Evolutionary conservation across 1,140 invertebrate species (phyloP).

Genomic region (Frieseomelitta varia): DNA sequence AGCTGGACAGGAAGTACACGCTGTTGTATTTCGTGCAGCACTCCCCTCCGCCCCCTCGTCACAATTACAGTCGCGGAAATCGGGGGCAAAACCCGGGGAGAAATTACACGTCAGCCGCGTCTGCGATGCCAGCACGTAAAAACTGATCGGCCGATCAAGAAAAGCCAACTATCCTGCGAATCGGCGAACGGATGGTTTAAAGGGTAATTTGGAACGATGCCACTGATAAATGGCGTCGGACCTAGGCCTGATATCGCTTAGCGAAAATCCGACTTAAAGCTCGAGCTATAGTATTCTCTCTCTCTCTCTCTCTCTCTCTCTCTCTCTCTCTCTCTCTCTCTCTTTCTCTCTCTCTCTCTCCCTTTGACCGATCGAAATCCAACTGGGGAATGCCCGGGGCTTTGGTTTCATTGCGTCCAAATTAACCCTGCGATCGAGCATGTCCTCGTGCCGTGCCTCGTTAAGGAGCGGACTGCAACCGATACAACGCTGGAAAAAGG

Average conservation of each 20-base stretch:
- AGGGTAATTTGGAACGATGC: constrained; percentile 77
- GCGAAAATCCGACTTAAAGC: constrained; percentile 74
- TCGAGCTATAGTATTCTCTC: constrained; percentile 24
- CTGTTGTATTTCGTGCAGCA: constrained; percentile 28
- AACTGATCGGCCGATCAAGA: constrained; percentile 34
- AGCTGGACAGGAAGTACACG: neutral
- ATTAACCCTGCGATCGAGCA: constrained; percentile 75
- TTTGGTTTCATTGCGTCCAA: constrained; percentile 71
- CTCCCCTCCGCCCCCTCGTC: neutral
- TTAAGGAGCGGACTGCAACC: constrained; percentile 72
- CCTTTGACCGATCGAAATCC: constrained; percentile 57
- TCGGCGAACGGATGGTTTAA: constrained; percentile 58
- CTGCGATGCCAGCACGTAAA: constrained; percentile 13
- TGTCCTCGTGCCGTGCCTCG: constrained; percentile 66
- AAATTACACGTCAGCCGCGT: constrained; percentile 51
- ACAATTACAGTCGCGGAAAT: neutral
- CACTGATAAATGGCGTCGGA: constrained; percentile 76
- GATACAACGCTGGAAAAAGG: constrained; percentile 16
- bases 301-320: too few species aligned
- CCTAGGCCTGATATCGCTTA: constrained; percentile 67
- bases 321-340: too few species aligned
- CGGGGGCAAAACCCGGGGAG: constrained; percentile 26
- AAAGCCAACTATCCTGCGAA: constrained; percentile 21
- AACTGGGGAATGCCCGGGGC: constrained; percentile 54
- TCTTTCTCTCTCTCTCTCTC: too few species aligned